Base-by-base conservation (phyloP, 2,797 vertebrate genomes). In the Silurus lanzhouensis region DNA sequence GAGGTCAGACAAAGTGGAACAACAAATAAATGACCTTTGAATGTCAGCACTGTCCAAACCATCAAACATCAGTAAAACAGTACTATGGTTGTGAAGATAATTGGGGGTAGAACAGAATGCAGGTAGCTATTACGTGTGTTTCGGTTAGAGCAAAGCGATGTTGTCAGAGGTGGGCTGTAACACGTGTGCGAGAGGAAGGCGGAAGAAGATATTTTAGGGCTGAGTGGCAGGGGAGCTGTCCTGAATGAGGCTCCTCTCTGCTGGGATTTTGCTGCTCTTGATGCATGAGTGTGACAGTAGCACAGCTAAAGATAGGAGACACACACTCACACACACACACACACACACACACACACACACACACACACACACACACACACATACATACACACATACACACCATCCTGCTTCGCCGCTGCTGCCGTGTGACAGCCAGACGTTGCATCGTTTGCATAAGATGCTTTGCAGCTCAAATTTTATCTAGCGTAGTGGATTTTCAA, bases 171-270 rank as follows among this genome's bases (percentile, higher is more conserved):
- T 82, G 72, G 68, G 74, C 75, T 84, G 27, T 87, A 84, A 76
- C 82, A 87, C 19, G 55, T 86, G 77, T 87, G 87, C 70, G 76
- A 64, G 80, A 85, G 80, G 71, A 85, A 81, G 85, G 70, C 38
- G 44, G 84, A 81, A 82, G 80, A 85, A 82, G 84, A 82, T 89
- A 89, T 89, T 90, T 87, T 84, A 48, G 82, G 88, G 79, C 15
- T 76, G 82, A 52, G 68, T 87, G 87, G 87, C 90, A 82, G 82
- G 88, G 89, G 87, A 90, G 63, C 87, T 90, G 90, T 87, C 90
- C 90, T 89, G 84, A 87, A 89, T 90, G 87, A 87, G 71, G 86
- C 86, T 86, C 48, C 25, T 25, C 82, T 88, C 86, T 86, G 71
- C 81, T 87, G 90, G 87, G 87, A 90, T 83, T 87, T 70, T 84